phyloP scores from a whole-genome alignment of 2,888 invertebrate genomes.

The Mamestra brassicae region DNA sequence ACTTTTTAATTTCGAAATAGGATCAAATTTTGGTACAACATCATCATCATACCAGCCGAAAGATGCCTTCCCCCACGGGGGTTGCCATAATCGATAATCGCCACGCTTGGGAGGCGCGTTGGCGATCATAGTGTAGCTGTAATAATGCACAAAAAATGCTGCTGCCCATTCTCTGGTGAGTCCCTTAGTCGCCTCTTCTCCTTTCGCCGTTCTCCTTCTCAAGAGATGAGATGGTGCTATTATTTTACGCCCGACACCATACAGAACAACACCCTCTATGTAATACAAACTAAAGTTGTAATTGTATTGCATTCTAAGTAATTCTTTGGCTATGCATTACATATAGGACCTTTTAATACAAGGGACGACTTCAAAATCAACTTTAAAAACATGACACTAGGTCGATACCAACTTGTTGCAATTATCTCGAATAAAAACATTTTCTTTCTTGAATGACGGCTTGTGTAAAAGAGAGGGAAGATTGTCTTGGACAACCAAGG shows the following conservation, averaged over 20 bases:
- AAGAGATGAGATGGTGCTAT: too few species aligned
- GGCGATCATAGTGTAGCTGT: too few species aligned
- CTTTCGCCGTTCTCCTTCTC: too few species aligned
- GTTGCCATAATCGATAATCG: too few species aligned
- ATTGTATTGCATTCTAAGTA: background rate
- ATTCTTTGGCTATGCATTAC: background rate
- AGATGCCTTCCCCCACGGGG: too few species aligned
- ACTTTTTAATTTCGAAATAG: background rate
- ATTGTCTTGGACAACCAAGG: slow-evolving; percentile 53
- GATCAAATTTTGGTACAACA: too few species aligned
- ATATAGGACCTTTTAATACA: background rate
- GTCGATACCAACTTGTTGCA: background rate
- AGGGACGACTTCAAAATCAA: background rate
- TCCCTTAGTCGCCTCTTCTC: too few species aligned
- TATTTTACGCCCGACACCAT: too few species aligned
- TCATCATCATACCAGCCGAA: too few species aligned
- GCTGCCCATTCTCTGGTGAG: too few species aligned
- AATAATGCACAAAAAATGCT: too few species aligned
- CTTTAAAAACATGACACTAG: background rate
- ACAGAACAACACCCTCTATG: background rate
- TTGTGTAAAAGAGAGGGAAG: slow-evolving; percentile 26
- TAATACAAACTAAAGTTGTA: background rate
- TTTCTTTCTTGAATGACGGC: slow-evolving; percentile 6
- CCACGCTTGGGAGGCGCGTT: too few species aligned
- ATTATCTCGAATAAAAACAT: background rate